Percentiles rank a stretch among this genome's conserved stretches.
phyloP scores from a whole-genome alignment of 30 jellyfish, hydroid and myxozoan species.

The Cassiopea xamachana region DNA sequence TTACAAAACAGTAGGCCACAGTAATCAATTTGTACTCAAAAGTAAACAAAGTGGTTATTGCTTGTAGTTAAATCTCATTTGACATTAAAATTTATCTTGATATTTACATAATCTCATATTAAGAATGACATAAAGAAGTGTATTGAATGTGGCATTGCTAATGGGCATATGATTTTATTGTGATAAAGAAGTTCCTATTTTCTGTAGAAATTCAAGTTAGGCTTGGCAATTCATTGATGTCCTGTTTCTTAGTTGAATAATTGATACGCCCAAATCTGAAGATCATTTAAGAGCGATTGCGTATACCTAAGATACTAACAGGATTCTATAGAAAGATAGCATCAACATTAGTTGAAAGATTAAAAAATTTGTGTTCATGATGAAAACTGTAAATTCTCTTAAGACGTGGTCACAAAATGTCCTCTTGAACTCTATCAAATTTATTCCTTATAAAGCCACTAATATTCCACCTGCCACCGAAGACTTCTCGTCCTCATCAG shows the following conservation, averaged over 20 bases:
- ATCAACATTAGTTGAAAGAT: background rate
- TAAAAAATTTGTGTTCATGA: background rate
- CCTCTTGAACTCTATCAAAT: background rate
- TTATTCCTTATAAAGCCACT: background rate
- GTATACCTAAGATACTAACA: background rate
- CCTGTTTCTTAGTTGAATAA: background rate
- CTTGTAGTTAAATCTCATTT: background rate
- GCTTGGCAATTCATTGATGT: background rate
- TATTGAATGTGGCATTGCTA: too few species aligned
- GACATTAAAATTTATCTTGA: background rate
- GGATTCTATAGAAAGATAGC: background rate
- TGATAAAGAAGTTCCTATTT: background rate
- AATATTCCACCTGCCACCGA: background rate
- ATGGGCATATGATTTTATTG: too few species aligned
- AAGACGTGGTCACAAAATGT: conserved; percentile 8
- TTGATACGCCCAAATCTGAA: background rate
- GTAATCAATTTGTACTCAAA: conserved; percentile 1
- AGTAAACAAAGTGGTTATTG: background rate
- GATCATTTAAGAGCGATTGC: background rate
- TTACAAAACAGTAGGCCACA: background rate
- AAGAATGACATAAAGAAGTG: background rate
- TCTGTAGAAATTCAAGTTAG: background rate
- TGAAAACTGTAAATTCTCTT: background rate
- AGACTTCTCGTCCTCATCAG: background rate
- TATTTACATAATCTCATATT: background rate